Evolutionary conservation across 2,888 invertebrate species (phyloP).

Genomic region (Hydroisotoma schaefferi): DNA sequence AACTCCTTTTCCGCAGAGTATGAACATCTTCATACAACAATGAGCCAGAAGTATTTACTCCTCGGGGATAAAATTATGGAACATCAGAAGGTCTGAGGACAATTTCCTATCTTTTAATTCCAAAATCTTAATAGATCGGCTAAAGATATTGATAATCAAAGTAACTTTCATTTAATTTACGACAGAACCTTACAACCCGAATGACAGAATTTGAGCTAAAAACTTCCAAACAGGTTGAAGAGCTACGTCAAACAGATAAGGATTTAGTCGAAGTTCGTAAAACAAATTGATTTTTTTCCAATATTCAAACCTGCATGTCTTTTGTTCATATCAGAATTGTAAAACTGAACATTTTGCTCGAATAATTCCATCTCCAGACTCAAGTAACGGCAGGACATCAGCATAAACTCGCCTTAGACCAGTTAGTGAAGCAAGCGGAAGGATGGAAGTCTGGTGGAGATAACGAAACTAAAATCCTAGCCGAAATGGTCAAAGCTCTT

Average conservation of each 20-base stretch:
- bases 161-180: not conserved
- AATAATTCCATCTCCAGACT: no score
- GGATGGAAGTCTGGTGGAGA: slow-evolving; percentile 29
- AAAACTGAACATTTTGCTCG: no score
- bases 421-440: slow-evolving; percentile 15
- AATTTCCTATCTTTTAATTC: no score
- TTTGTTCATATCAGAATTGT: no score
- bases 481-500: slow-evolving; percentile 39
- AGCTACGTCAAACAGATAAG: slow-evolving; percentile 14
- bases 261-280: slow-evolving; percentile 16
- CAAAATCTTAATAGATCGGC: no score
- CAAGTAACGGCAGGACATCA: not conserved
- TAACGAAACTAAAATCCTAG: slow-evolving; percentile 33
- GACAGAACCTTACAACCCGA: not conserved
- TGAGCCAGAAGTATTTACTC: slow-evolving; percentile 18
- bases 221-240: slow-evolving; percentile 12
- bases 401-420: not conserved
- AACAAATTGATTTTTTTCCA: not conserved
- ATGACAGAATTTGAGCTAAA: not conserved
- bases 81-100: slow-evolving; percentile 13
- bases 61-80: slow-evolving; percentile 27
- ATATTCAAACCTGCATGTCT: no score
- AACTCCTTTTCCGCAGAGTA: slow-evolving; percentile 35
- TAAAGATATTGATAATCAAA: not conserved
- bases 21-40: slow-evolving; percentile 22